Evolutionary conservation across 2,113 vertebrate species (phyloP).

Genomic region (Panthera tigris): DNA sequence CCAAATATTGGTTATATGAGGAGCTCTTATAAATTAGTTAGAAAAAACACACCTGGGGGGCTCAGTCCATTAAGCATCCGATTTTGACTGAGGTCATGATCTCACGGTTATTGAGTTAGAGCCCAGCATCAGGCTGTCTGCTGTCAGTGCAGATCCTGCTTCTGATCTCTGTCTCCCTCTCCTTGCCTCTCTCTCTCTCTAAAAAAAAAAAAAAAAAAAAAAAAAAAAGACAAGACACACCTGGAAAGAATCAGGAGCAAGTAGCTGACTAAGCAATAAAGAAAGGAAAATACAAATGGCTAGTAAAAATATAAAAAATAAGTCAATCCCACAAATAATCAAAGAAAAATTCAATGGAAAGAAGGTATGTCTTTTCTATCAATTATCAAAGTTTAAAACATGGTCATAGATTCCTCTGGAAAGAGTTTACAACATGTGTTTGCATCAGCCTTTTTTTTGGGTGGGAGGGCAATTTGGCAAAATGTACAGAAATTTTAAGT

Average conservation of each 20-base stretch:
- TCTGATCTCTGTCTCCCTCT: too few species aligned
- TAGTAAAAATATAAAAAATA: conserved; percentile 23
- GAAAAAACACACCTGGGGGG: neutral
- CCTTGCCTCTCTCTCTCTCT: too few species aligned
- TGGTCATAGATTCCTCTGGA: neutral
- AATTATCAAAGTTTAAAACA: conserved; percentile 27
- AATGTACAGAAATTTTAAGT: conserved; percentile 6
- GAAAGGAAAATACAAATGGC: neutral
- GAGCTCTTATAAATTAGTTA: neutral
- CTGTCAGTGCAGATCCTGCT: too few species aligned
- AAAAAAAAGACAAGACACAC: too few species aligned
- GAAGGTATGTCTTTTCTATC: neutral
- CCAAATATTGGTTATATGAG: neutral
- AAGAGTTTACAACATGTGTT: neutral
- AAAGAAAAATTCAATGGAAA: conserved; percentile 40
- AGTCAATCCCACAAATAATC: neutral
- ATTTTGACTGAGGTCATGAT: too few species aligned
- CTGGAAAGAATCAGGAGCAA: neutral
- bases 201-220: too few species aligned
- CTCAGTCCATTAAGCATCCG: too few species aligned
- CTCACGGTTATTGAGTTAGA: too few species aligned
- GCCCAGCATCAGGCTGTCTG: too few species aligned
- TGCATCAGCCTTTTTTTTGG: neutral
- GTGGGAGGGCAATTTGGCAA: neutral
- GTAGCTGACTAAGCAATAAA: neutral